Evolutionary conservation across 2,888 invertebrate species (phyloP).

Genomic region (Nyleta sp.): DNA sequence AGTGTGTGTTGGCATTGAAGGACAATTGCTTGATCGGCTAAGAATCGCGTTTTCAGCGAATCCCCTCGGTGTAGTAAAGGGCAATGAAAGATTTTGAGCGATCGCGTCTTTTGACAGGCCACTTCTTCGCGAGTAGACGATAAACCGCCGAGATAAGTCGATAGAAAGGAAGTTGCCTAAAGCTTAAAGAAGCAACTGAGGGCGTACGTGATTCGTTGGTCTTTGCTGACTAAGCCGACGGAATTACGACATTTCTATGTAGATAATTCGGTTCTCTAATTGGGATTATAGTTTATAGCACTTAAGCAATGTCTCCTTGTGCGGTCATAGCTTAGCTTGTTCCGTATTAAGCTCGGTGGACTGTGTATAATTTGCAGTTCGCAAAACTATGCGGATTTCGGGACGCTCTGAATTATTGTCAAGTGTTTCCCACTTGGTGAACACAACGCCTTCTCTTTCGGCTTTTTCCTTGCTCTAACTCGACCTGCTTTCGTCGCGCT

Average conservation of each 20-base stretch:
- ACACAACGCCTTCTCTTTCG: slow-evolving; percentile 34
- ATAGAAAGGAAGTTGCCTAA: slow-evolving; percentile 50
- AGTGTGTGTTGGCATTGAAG: slow-evolving; percentile 9
- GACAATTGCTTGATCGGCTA: slow-evolving; percentile 28
- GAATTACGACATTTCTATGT: slow-evolving; percentile 64
- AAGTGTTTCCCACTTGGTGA: slow-evolving; percentile 48
- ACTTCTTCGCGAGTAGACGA: slow-evolving; percentile 51
- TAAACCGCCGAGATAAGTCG: slow-evolving; percentile 62
- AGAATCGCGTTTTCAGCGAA: slow-evolving; percentile 33
- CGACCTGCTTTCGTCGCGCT: slow-evolving; percentile 43
- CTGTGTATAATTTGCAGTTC: slow-evolving; percentile 60
- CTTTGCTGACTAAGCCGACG: slow-evolving; percentile 62
- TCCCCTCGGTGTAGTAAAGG: slow-evolving; percentile 18
- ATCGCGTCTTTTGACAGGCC: slow-evolving; percentile 54
- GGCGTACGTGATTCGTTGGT: slow-evolving; percentile 61
- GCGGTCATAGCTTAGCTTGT: slow-evolving; percentile 63
- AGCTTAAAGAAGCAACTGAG: slow-evolving; percentile 47
- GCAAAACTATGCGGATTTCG: slow-evolving; percentile 60
- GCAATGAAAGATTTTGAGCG: slow-evolving; percentile 53
- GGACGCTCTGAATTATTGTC: slow-evolving; percentile 54
- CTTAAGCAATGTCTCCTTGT: slow-evolving; percentile 51
- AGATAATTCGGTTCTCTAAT: slow-evolving; percentile 64
- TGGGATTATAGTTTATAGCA: slow-evolving; percentile 66
- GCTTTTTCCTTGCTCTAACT: slow-evolving; percentile 17
- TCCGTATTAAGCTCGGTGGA: slow-evolving; percentile 51